Percentiles rank a stretch among this genome's conserved stretches.
phyloP scores from a whole-genome alignment of 2,113 vertebrate species.

The Neopipo cinnamomea region DNA sequence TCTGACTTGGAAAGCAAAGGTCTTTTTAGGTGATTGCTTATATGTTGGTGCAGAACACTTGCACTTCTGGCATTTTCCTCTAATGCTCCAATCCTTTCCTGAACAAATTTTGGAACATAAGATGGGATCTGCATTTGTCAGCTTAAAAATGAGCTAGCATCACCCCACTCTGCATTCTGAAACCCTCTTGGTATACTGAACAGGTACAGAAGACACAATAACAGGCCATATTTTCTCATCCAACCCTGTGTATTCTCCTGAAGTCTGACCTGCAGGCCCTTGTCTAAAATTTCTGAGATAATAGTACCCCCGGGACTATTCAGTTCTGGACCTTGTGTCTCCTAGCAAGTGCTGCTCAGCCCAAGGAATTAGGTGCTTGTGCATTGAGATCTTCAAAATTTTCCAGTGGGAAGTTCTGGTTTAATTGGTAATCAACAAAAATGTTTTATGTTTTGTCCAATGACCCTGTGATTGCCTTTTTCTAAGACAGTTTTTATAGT shows the following conservation, averaged over 20 bases:
- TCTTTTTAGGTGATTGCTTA: background rate
- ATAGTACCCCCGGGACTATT: background rate
- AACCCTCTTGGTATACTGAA: background rate
- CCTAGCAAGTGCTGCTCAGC: background rate
- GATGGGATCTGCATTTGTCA: background rate
- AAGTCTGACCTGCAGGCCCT: background rate
- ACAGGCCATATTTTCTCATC: background rate
- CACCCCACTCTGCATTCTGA: background rate
- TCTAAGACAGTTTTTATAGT: background rate
- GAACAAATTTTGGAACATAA: background rate
- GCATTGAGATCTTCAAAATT: background rate
- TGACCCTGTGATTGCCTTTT: background rate
- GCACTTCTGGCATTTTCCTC: background rate
- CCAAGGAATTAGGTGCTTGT: background rate
- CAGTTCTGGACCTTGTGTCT: background rate
- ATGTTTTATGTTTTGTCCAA: background rate
- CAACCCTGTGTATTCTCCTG: background rate
- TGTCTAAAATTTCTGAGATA: background rate
- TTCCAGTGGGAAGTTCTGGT: background rate
- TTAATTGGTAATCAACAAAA: background rate
- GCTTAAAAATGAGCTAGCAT: background rate
- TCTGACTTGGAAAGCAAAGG: background rate
- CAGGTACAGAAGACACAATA: background rate
- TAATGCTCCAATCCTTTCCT: fast-evolving
- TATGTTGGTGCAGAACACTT: background rate